Evolutionary conservation across 1,140 invertebrate species (phyloP).

Genomic region (Subanguina moxae): DNA sequence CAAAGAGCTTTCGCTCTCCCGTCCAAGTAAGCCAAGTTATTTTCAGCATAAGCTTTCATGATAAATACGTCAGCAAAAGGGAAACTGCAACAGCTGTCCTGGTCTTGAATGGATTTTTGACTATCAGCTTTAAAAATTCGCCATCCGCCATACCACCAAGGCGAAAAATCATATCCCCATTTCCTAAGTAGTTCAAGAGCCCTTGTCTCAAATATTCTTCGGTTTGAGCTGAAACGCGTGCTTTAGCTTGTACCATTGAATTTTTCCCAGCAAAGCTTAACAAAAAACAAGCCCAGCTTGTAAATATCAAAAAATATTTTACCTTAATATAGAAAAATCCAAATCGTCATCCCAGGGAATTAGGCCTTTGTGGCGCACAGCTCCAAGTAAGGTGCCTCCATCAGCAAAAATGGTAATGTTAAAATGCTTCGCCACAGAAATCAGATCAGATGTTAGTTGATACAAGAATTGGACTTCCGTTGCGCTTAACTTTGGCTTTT

Average conservation of each 20-base stretch:
- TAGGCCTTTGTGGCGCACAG: neutral
- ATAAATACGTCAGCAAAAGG: slow-evolving; percentile 1
- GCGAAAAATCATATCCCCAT: neutral
- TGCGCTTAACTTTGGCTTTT: neutral
- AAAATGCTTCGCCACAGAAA: neutral
- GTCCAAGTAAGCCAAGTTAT: neutral
- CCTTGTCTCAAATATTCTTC: neutral
- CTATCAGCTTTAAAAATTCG: neutral
- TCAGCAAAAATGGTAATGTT: neutral
- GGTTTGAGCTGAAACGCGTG: neutral
- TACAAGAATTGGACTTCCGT: neutral
- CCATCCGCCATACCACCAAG: neutral
- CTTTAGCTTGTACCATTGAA: too few species aligned
- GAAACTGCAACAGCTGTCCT: neutral
- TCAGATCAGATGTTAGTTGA: neutral
- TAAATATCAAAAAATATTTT: neutral
- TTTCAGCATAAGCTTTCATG: neutral
- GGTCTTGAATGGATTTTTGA: neutral
- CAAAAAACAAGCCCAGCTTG: too few species aligned
- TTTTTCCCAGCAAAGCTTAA: too few species aligned
- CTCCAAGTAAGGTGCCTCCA: neutral
- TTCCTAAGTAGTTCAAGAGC: neutral
- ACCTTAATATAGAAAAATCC: neutral
- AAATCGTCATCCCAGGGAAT: slow-evolving; percentile 1
- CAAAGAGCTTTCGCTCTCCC: neutral